Evolutionary conservation across 2,113 vertebrate species (phyloP), one percentile per base, ranked within the genome.

Genomic region (Otolemur garnettii): DNA sequence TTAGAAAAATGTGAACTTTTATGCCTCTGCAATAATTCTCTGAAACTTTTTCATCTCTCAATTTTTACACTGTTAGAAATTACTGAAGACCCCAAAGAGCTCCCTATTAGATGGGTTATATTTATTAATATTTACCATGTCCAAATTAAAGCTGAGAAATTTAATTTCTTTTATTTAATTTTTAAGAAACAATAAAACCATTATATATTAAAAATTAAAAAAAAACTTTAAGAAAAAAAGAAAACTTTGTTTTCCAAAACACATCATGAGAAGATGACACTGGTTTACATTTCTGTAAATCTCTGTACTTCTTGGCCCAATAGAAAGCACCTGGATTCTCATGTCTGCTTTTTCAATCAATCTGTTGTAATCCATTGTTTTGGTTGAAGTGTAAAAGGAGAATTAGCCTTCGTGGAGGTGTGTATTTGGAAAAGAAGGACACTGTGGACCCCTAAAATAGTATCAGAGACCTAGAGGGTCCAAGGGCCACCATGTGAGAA

Each of bases 1-100:
- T 95, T 50, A 82, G 28, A 87, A 79, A 81, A 62, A 95, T 14
- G 62, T 95, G 24, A 93, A 93, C 86, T 82, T 13, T 45, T 4
- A 42, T 80, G 6, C 53, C 9, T 91, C 83, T 84, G 4, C 1
- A 91, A 60, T 28, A 86, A 2, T 35, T 14, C 50, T 85, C 57
- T 80, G 26, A 90, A 79, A 80, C 1, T 35, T 94, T 45, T 85
- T 87, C 1, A 9, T 79, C 9, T 71, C 30, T 91, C 45, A 33
- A 35, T 17, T 15, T 57, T 79, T 79, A n/a, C 33, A 57, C 8
- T 83, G 26, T 77, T 83, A 75, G 60, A 96, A 92, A 35, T 74
- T 84, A 85, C 69, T 62, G 19, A 80, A 82, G 87, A 53, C 11
- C 4, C 30, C 38, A 72, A 26, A 74, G 17, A 72, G 1, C 4